A percentile compares a stretch with the other conserved stretches of the same genome.
phyloP scores from a whole-genome alignment of 1,140 invertebrate genomes.

The Polyergus mexicanus region DNA sequence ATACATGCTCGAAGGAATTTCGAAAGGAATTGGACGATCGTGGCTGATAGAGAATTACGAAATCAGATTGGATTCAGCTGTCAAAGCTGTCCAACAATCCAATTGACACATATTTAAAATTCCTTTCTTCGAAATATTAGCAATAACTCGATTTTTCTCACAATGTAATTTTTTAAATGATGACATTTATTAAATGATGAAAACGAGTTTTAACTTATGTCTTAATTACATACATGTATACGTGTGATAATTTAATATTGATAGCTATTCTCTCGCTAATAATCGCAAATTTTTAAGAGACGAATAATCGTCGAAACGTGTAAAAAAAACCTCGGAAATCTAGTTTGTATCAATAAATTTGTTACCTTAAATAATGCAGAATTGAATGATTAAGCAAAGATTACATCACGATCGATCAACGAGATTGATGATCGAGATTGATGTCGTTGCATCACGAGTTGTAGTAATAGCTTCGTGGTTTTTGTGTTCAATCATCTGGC shows the following conservation, averaged over 20 bases:
- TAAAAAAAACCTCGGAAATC: not conserved
- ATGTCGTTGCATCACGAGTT: slow-evolving; percentile 45
- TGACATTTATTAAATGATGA: too few species aligned
- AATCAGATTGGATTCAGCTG: not conserved
- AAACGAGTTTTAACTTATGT: not conserved
- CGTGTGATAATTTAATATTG: not conserved
- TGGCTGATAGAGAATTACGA: not conserved
- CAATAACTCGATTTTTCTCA: too few species aligned
- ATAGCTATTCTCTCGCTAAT: not conserved
- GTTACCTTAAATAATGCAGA: slow-evolving; percentile 7
- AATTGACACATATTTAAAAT: not conserved
- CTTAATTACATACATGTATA: too few species aligned
- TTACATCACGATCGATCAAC: slow-evolving; percentile 43
- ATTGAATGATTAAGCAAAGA: slow-evolving; percentile 20
- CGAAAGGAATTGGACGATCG: not conserved
- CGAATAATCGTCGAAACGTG: not conserved
- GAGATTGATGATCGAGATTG: slow-evolving; percentile 40
- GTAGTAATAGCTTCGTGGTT: slow-evolving; percentile 46
- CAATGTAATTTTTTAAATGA: too few species aligned
- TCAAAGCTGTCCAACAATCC: not conserved
- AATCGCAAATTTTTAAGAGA: not conserved
- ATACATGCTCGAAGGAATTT: not conserved
- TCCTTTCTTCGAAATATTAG: not conserved
- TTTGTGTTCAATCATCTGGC: slow-evolving; percentile 45
- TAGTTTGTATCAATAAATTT: not conserved